These are phyloP conservation scores for Colistium nudipinnis DNA, from an alignment of 2,113 vertebrate species.

Conservation along the genomic window DNA sequence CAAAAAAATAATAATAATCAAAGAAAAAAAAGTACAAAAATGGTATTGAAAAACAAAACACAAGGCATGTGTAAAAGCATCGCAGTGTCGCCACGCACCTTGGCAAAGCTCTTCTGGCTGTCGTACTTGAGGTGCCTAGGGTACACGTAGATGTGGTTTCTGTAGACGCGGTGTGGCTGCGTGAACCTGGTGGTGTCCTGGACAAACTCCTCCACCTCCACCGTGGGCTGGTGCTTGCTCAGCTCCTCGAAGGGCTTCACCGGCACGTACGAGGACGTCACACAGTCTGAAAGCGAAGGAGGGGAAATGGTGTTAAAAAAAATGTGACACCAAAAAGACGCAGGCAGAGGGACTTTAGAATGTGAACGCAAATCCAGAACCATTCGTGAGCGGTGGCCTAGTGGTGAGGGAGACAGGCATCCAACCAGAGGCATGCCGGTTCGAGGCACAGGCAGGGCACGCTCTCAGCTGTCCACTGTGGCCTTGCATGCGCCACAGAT, in stretches of 20 bases:
- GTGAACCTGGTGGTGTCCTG: slow-evolving; percentile 91
- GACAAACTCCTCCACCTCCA: slow-evolving; percentile 96
- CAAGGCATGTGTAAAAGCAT: background rate
- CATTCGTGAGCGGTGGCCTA: too few relatives aligned
- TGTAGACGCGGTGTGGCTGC: slow-evolving; percentile 92
- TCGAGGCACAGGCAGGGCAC: too few relatives aligned
- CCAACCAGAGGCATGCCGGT: too few relatives aligned
- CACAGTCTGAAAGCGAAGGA: slow-evolving; percentile 84
- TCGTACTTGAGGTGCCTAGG: slow-evolving; percentile 98
- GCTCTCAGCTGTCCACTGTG: too few relatives aligned
- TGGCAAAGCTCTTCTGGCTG: slow-evolving; percentile 96
- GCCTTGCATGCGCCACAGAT: too few relatives aligned
- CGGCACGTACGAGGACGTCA: slow-evolving; percentile 94
- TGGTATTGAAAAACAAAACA: background rate
- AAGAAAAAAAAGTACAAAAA: slow-evolving; percentile 20
- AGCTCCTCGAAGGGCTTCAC: slow-evolving; percentile 92
- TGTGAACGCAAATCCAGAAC: background rate
- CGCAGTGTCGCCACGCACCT: slow-evolving; percentile 79
- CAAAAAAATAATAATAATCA: background rate
- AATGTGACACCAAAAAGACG: background rate
- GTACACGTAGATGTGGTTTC: slow-evolving; percentile 98
- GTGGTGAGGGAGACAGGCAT: too few relatives aligned
- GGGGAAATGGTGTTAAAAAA: background rate
- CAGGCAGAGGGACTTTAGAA: background rate
- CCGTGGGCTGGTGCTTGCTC: slow-evolving; percentile 84